Conservation (phyloP, 2,113 vertebrate species). For the Pollimyrus isidori region DNA sequence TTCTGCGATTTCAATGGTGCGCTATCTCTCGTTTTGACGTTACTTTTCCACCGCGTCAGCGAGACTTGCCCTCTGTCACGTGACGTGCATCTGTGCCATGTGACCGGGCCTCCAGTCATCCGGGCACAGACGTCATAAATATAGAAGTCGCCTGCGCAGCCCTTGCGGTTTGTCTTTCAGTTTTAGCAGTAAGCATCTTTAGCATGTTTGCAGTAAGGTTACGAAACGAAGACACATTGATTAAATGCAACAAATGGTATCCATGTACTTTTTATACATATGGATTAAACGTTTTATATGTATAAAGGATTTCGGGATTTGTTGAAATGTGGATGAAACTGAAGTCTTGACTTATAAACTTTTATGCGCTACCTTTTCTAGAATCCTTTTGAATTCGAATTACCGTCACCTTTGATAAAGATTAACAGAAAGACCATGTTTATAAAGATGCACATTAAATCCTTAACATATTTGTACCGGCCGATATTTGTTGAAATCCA, state of each 20-base stretch:
- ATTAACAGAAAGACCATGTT: neutral
- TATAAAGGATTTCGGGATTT: neutral
- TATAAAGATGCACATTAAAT: neutral
- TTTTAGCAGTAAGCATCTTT: too few species aligned
- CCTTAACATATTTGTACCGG: neutral
- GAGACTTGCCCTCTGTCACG: constrained; percentile 16
- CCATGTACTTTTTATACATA: neutral
- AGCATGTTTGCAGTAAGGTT: neutral
- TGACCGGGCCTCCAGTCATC: neutral
- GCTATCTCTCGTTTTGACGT: neutral
- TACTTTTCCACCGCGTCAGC: constrained; percentile 12
- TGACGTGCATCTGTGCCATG: neutral
- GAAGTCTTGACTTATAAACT: neutral
- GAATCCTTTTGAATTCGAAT: neutral
- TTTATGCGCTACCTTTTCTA: neutral
- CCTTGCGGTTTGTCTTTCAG: neutral
- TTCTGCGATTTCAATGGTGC: neutral
- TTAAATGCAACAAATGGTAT: neutral
- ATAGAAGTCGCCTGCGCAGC: neutral
- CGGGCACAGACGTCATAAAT: neutral
- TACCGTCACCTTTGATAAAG: neutral
- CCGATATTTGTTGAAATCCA: neutral
- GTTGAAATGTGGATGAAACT: neutral
- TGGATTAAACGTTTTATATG: neutral
- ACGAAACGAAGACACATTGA: neutral